These are phyloP conservation scores for Rana temporaria DNA, from an alignment of 2,113 vertebrate species.

Conservation along the genomic window DNA sequence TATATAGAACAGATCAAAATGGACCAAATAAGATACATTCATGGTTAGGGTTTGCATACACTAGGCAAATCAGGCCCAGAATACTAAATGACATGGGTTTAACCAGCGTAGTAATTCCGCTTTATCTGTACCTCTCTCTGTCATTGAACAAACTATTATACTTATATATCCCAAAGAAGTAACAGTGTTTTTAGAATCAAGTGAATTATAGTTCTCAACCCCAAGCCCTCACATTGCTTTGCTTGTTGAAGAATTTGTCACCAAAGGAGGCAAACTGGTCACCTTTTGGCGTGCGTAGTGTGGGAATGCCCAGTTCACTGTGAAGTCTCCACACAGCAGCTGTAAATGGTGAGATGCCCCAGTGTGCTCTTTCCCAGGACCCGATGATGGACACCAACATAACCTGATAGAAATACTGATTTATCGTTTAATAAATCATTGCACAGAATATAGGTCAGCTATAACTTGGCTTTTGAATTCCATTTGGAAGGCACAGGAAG, in stretches of 20 bases:
- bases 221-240: conserved; percentile 10
- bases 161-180: background rate
- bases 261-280: conserved; percentile 50
- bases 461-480: no score
- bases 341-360: conserved; percentile 17
- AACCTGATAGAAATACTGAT: background rate
- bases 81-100: no score
- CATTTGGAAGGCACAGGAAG: no score
- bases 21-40: no score
- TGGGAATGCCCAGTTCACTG: conserved; percentile 40
- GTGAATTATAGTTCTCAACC: no score
- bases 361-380: conserved; percentile 19
- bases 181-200: background rate
- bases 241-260: conserved; percentile 42
- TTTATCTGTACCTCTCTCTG: no score
- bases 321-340: conserved; percentile 37
- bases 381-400: conserved; percentile 8
- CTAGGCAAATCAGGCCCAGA: no score
- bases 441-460: no score
- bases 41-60: no score
- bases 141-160: background rate
- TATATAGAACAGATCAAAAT: no score
- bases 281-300: conserved; percentile 48
- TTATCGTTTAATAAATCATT: background rate
- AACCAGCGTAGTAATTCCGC: no score